Conservation (phyloP, 2,797 vertebrate species). For the Melanotaenia trifasciata region DNA sequence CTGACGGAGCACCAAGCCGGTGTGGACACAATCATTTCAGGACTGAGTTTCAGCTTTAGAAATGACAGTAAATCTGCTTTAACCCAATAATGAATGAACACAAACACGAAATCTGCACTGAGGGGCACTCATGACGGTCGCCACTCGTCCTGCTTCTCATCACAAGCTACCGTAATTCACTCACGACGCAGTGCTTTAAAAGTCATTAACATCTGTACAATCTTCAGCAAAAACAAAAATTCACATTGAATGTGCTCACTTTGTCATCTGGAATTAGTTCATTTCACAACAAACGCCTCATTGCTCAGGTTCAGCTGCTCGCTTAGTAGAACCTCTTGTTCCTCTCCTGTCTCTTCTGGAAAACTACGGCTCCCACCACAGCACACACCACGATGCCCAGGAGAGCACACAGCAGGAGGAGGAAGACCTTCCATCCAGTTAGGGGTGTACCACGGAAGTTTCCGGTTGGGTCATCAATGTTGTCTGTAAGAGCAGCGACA, state of each 20-base stretch:
- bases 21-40: not conserved
- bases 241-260: slow-evolving; percentile 77
- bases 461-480: slow-evolving; percentile 94
- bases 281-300: slow-evolving; percentile 23
- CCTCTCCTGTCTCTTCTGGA: slow-evolving; percentile 96
- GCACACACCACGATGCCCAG: slow-evolving; percentile 95
- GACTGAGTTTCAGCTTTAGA: not conserved
- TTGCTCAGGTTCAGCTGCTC: slow-evolving; percentile 10
- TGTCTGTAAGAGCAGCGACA: slow-evolving; percentile 81
- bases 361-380: slow-evolving; percentile 95
- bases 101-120: slow-evolving; percentile 28
- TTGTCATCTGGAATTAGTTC: slow-evolving; percentile 54
- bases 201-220: slow-evolving; percentile 77
- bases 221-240: slow-evolving; percentile 69
- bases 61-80: not conserved
- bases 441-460: slow-evolving; percentile 95
- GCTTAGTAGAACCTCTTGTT: slow-evolving; percentile 97
- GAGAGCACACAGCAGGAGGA: slow-evolving; percentile 93
- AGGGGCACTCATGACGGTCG: slow-evolving; percentile 3
- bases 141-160: slow-evolving; percentile 15
- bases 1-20: slow-evolving; percentile 1
- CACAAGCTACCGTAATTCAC: slow-evolving; percentile 14
- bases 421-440: slow-evolving; percentile 97
- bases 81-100: slow-evolving; percentile 25
- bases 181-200: slow-evolving; percentile 66